These are phyloP conservation scores for Brachyistius frenatus DNA, from an alignment of 2,113 vertebrate species.

Conservation along the genomic window DNA sequence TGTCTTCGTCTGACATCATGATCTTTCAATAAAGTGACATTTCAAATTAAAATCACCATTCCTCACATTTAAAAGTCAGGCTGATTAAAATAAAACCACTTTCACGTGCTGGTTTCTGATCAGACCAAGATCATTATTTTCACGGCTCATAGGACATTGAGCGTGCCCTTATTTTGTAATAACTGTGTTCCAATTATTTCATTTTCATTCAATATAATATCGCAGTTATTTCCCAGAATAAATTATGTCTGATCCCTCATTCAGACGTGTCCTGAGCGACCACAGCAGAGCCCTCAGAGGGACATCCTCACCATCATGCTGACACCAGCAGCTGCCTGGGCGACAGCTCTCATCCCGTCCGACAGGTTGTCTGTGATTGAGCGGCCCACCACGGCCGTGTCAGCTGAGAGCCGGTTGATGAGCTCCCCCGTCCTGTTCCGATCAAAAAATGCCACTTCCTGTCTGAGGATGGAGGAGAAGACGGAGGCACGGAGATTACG, in stretches of 20 bases:
- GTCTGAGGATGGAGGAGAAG: constrained; percentile 93
- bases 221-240: background rate
- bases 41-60: background rate
- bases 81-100: background rate
- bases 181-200: too few species aligned
- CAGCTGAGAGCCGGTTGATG: constrained; percentile 95
- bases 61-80: background rate
- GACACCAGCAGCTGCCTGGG: constrained; percentile 91
- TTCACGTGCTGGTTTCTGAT: background rate
- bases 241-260: background rate
- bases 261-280: background rate
- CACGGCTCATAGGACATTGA: background rate
- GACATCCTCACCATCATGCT: constrained; percentile 93
- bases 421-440: constrained; percentile 94
- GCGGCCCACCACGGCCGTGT: constrained; percentile 89
- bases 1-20: background rate
- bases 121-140: background rate
- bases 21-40: background rate
- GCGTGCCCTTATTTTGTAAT: background rate
- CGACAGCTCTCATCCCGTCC: constrained; percentile 92
- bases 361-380: constrained; percentile 97
- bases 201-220: too few species aligned
- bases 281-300: background rate
- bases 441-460: constrained; percentile 98
- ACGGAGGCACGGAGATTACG: constrained; percentile 89